phyloP scores from a whole-genome alignment of 1,140 invertebrate species.

The Halyomorpha halys region DNA sequence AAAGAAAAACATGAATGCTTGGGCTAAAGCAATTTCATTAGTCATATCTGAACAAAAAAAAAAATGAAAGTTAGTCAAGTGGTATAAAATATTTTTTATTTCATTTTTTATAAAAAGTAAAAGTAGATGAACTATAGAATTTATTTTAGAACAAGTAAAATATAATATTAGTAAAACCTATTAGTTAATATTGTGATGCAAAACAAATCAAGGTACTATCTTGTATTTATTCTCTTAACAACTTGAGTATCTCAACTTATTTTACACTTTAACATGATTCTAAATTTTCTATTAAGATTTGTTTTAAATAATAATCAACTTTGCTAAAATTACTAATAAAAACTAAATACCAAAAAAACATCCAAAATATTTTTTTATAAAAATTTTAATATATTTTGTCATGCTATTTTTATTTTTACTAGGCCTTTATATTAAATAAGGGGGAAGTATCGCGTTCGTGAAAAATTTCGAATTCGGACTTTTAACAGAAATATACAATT shows the following conservation, averaged over 20 bases:
- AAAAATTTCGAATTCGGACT: no score
- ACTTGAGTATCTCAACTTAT: background rate
- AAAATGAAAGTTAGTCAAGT: background rate
- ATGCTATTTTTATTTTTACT: no score
- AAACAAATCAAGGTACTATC: background rate
- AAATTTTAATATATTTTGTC: no score
- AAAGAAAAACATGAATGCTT: conserved; percentile 27
- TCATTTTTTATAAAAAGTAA: background rate
- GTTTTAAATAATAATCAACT: no score
- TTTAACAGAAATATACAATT: no score
- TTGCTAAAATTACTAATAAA: no score
- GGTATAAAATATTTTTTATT: background rate
- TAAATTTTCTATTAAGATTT: no score
- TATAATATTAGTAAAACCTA: background rate
- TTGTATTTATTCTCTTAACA: background rate
- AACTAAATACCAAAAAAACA: no score
- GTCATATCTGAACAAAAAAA: conserved; percentile 32
- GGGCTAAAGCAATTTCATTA: conserved; percentile 30
- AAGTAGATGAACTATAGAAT: background rate
- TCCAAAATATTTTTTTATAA: no score
- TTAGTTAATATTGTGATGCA: background rate
- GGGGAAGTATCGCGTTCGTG: no score
- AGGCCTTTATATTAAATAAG: no score
- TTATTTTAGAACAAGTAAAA: background rate
- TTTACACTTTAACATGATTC: background rate